These are phyloP conservation scores for Acanthosepion esculentum DNA, from an alignment of 2,888 invertebrate genomes.

Conservation along the genomic window DNA sequence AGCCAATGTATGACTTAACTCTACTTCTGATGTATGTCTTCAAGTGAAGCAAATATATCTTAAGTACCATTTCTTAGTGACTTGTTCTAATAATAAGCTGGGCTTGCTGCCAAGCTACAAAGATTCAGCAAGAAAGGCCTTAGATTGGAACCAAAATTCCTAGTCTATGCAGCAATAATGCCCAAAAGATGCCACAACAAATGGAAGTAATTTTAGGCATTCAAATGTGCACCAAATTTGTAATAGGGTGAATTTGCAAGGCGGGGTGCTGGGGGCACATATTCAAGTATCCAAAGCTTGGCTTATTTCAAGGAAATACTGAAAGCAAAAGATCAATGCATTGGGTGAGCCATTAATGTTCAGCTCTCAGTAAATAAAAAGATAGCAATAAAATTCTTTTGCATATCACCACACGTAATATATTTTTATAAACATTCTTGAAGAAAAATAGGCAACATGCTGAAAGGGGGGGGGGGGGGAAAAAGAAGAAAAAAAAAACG, in stretches of 20 bases:
- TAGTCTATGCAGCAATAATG: not conserved
- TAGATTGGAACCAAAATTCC: not conserved
- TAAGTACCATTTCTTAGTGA: too few species aligned
- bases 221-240: not conserved
- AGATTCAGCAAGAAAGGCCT: not conserved
- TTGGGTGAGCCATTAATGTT: not conserved
- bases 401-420: not conserved
- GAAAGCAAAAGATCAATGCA: not conserved
- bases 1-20: too few species aligned
- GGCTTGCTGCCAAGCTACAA: too few species aligned
- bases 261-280: not conserved
- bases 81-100: too few species aligned
- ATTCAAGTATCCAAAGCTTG: not conserved
- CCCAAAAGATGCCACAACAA: not conserved
- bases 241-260: not conserved
- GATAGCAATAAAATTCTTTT: conserved; percentile 9
- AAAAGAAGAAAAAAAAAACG: not conserved
- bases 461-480: not conserved
- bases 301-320: conserved; percentile 22
- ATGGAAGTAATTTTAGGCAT: not conserved
- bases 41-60: too few species aligned
- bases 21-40: too few species aligned
- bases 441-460: conserved; percentile 1
- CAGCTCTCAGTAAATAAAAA: not conserved
- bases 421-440: not conserved